Conservation (phyloP, 2,888 invertebrate genomes). For the Agrypnus murinus region DNA sequence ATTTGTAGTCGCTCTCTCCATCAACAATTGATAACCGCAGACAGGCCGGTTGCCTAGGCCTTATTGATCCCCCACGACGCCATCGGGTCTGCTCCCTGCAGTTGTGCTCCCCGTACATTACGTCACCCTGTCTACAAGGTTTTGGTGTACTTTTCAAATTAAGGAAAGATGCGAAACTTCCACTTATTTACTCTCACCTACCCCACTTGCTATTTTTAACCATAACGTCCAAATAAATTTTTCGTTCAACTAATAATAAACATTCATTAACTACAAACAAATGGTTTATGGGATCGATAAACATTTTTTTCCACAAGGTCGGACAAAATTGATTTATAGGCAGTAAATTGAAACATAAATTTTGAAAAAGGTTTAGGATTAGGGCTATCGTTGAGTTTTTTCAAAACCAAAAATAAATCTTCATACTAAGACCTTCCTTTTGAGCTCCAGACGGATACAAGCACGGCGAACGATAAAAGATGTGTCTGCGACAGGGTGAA, state of each 20-base stretch:
- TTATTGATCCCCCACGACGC: slow-evolving; percentile 62
- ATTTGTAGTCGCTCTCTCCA: slow-evolving; percentile 15
- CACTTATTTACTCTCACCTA: too few relatives aligned
- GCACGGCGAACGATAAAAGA: not conserved
- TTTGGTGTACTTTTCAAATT: slow-evolving; percentile 4
- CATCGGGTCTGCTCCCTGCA: slow-evolving; percentile 53
- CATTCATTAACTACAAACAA: not conserved
- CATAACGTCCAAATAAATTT: not conserved
- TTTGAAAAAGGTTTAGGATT: not conserved
- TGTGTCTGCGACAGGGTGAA: slow-evolving; percentile 25
- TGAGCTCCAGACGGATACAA: not conserved
- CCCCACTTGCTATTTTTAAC: not conserved
- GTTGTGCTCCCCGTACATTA: slow-evolving; percentile 44
- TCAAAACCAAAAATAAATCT: too few relatives aligned
- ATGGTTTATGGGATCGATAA: slow-evolving; percentile 6
- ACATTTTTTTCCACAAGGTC: not conserved
- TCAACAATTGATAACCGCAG: slow-evolving; percentile 56
- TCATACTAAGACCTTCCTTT: not conserved
- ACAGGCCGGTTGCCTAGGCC: slow-evolving; percentile 60
- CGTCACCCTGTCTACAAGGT: slow-evolving; percentile 44
- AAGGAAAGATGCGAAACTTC: not conserved
- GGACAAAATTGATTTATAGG: not conserved
- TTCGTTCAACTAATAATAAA: slow-evolving; percentile 14
- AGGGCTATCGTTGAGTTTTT: too few relatives aligned
- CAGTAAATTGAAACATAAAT: not conserved